Conservation (phyloP, 2,797 vertebrate genomes). For the Falco biarmicus region DNA sequence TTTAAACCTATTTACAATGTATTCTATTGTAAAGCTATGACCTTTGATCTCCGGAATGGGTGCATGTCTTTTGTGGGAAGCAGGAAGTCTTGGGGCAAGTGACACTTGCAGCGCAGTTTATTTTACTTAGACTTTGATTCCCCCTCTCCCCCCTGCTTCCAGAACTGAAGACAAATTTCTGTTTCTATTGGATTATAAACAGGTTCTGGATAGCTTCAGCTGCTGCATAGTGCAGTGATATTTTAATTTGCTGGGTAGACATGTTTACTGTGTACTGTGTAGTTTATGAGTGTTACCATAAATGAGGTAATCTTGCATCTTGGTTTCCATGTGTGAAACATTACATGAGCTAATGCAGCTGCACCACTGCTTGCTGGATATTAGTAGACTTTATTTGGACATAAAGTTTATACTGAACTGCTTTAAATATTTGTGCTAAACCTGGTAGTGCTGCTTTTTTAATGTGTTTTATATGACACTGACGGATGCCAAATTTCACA, state of each 20-base stretch:
- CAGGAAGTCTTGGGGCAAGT: slow-evolving; percentile 68
- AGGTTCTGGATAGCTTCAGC: slow-evolving; percentile 87
- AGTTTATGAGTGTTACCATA: slow-evolving; percentile 87
- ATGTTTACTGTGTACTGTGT: slow-evolving; percentile 89
- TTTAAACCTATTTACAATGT: slow-evolving; percentile 74
- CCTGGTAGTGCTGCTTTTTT: slow-evolving; percentile 60
- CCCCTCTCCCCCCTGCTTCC: slow-evolving; percentile 37
- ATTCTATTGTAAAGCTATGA: slow-evolving; percentile 71
- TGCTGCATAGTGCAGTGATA: slow-evolving; percentile 85
- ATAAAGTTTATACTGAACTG: slow-evolving; percentile 62
- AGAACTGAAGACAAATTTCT: slow-evolving; percentile 79
- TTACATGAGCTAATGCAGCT: slow-evolving; percentile 86
- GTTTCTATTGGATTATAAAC: slow-evolving; percentile 80
- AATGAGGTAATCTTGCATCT: slow-evolving; percentile 84
- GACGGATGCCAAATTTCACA: slow-evolving; percentile 50
- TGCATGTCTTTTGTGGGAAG: slow-evolving; percentile 75
- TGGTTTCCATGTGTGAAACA: slow-evolving; percentile 85
- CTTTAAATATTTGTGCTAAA: slow-evolving; percentile 73
- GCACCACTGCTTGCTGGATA: slow-evolving; percentile 69
- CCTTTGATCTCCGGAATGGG: slow-evolving; percentile 64
- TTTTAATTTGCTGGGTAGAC: slow-evolving; percentile 88
- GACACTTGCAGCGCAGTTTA: slow-evolving; percentile 69
- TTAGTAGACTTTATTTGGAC: slow-evolving; percentile 70
- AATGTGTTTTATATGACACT: slow-evolving; percentile 55
- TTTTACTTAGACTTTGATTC: slow-evolving; percentile 76